These are phyloP conservation scores for Epicauta chinensis DNA, from an alignment of 1,140 invertebrate genomes.

Conservation along the genomic window DNA sequence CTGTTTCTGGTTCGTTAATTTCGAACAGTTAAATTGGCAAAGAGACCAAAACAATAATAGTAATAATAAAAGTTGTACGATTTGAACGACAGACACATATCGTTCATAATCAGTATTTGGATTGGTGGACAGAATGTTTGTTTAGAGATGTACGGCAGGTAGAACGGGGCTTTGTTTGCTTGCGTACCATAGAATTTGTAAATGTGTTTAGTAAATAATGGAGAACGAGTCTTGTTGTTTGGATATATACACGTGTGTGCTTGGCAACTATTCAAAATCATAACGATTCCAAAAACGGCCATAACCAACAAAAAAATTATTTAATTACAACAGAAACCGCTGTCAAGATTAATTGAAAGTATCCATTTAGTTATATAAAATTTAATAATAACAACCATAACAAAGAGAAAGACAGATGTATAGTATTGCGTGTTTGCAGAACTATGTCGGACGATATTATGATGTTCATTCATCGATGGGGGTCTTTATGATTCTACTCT, in stretches of 20 bases:
- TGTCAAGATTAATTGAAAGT: too few species aligned
- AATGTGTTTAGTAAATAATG: constrained; percentile 21
- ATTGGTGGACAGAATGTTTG: constrained; percentile 4
- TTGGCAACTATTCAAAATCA: neutral
- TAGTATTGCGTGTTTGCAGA: too few species aligned
- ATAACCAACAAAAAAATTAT: too few species aligned
- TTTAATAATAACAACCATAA: too few species aligned
- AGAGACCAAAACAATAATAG: constrained; percentile 2
- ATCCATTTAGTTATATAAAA: too few species aligned
- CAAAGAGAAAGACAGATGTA: too few species aligned
- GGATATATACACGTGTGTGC: constrained; percentile 11
- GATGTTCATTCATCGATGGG: constrained; percentile 10
- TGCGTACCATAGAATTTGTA: constrained; percentile 15
- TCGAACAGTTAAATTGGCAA: constrained; percentile 6
- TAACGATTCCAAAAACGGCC: too few species aligned
- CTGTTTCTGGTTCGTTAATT: neutral
- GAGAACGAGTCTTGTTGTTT: constrained; percentile 6
- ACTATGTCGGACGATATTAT: too few species aligned
- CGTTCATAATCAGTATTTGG: constrained; percentile 13
- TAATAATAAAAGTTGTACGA: too few species aligned
- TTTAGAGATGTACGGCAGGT: constrained; percentile 12
- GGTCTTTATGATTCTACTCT: constrained; percentile 6
- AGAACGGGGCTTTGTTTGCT: constrained; percentile 19
- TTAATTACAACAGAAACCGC: too few species aligned
- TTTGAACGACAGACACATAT: neutral